These are phyloP conservation scores for Fregata magnificens DNA, from an alignment of 2,113 vertebrate genomes.

Conservation along the genomic window DNA sequence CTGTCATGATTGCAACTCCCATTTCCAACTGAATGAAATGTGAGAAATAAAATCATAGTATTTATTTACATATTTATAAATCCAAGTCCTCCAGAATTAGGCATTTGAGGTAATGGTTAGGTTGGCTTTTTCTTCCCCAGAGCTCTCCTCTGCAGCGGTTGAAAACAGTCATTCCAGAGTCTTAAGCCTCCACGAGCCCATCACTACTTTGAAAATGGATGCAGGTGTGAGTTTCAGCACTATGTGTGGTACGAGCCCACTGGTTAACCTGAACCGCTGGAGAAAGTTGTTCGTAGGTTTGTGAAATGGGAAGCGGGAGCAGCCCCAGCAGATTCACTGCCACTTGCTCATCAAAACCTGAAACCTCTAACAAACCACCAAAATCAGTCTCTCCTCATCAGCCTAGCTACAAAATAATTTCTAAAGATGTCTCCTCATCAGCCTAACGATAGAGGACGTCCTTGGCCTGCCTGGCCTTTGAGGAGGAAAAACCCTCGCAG, in stretches of 20 bases:
- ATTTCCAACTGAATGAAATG: background rate
- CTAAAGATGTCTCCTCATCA: background rate
- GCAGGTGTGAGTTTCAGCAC: background rate
- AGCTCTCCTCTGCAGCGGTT: background rate
- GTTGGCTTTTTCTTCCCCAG: background rate
- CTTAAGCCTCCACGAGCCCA: background rate
- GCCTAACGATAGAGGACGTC: background rate
- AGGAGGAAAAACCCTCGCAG: background rate
- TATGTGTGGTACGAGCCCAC: fast-evolving
- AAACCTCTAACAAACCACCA: background rate
- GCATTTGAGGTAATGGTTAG: background rate
- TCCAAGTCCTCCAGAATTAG: background rate
- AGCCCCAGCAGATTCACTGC: background rate
- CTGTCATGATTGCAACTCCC: background rate
- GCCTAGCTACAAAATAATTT: background rate
- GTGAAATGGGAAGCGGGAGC: background rate
- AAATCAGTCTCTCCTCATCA: background rate
- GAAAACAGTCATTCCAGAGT: background rate
- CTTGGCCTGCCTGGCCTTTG: background rate
- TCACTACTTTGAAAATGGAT: background rate
- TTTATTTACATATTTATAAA: background rate
- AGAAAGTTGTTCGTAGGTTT: background rate
- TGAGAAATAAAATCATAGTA: background rate
- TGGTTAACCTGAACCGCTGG: background rate
- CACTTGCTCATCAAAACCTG: background rate